Conservation (phyloP, 2,888 invertebrate species). For the Eupelmus urozonus region DNA sequence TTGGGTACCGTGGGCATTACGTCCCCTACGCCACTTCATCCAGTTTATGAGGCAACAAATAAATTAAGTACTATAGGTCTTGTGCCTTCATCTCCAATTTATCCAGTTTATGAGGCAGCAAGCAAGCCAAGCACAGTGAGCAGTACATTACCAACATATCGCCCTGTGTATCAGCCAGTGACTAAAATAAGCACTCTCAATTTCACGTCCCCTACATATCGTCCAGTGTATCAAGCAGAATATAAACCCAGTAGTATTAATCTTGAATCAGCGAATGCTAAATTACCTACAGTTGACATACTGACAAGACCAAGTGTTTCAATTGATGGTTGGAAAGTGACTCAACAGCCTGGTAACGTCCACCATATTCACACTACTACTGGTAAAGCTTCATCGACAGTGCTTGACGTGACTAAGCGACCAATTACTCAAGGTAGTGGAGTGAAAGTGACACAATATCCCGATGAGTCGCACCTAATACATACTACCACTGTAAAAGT, state of each 20-base stretch:
- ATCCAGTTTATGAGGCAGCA: not conserved
- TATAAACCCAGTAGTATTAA: constrained; percentile 14
- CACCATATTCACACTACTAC: constrained; percentile 5
- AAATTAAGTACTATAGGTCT: constrained; percentile 1
- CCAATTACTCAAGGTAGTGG: constrained; percentile 11
- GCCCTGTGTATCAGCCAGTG: constrained; percentile 30
- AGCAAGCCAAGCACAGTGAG: constrained; percentile 16
- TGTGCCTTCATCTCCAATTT: not conserved
- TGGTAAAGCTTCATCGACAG: constrained; percentile 20
- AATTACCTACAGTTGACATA: not conserved
- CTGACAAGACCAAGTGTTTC: constrained; percentile 5
- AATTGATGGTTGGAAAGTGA: constrained; percentile 20
- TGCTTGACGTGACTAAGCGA: not conserved
- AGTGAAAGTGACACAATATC: constrained; percentile 6
- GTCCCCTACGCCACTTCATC: not conserved
- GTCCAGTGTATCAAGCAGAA: not conserved
- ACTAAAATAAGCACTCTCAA: constrained; percentile 11
- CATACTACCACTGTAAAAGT: no score
- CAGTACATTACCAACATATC: constrained; percentile 2
- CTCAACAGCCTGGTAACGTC: not conserved
- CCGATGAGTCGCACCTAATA: no score
- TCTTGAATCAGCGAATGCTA: not conserved
- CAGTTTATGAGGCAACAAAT: not conserved
- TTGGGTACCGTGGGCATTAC: not conserved
- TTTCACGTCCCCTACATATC: not conserved